These are phyloP conservation scores for Diaprepes abbreviatus DNA, from an alignment of 2,888 invertebrate species.

Conservation along the genomic window DNA sequence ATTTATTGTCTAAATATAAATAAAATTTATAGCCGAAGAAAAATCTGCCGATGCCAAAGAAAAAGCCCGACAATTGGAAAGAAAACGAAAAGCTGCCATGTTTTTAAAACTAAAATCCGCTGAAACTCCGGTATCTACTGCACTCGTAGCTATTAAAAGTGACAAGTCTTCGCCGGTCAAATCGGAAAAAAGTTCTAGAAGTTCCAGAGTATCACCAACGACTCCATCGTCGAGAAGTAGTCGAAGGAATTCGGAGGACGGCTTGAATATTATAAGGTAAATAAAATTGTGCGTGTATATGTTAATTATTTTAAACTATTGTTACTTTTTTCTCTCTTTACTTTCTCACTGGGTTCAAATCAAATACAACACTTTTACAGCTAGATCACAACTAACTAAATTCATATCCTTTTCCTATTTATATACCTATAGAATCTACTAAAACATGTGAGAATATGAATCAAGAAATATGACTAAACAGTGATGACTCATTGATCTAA, in stretches of 20 bases:
- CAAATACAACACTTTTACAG: no score
- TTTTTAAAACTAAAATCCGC: slow-evolving; percentile 72
- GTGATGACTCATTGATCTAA: no score
- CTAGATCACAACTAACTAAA: no score
- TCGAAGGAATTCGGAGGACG: slow-evolving; percentile 50
- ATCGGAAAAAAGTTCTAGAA: slow-evolving; percentile 11
- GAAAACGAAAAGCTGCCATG: slow-evolving; percentile 85
- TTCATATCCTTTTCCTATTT: no score
- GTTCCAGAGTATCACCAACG: background rate
- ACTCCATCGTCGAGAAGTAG: slow-evolving; percentile 36
- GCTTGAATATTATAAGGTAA: slow-evolving; percentile 41
- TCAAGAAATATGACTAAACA: no score
- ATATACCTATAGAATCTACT: no score
- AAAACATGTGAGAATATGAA: no score
- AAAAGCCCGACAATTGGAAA: slow-evolving; percentile 74
- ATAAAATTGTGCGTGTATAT: no score
- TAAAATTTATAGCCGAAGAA: slow-evolving; percentile 35
- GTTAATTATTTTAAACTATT: no score
- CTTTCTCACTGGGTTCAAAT: no score
- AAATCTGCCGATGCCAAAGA: slow-evolving; percentile 67
- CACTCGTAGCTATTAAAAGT: background rate
- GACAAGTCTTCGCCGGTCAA: slow-evolving; percentile 12
- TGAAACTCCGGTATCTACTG: slow-evolving; percentile 38
- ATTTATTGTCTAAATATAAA: no score
- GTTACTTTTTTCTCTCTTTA: no score